These are phyloP conservation scores for Nautilus pompilius DNA, from an alignment of 1,140 invertebrate genomes.

Conservation along the genomic window DNA sequence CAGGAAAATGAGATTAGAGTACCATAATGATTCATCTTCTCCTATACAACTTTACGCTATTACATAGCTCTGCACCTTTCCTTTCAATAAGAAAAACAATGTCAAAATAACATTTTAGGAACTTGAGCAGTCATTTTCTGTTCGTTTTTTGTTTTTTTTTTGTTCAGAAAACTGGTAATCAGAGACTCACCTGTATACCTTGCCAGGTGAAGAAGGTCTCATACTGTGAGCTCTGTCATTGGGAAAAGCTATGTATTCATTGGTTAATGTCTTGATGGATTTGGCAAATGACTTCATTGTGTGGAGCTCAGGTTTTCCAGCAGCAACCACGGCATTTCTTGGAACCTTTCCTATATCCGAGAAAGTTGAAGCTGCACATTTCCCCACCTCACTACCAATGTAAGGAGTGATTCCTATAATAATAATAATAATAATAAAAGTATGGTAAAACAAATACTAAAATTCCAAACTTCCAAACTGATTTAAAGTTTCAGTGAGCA, in stretches of 20 bases:
- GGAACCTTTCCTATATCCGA: slow-evolving; percentile 29
- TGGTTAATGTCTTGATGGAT: slow-evolving; percentile 16
- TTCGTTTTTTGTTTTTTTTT: no score
- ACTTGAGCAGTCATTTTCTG: no score
- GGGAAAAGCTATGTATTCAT: slow-evolving; percentile 48
- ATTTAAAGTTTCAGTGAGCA: no score
- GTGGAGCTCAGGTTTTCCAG: slow-evolving; percentile 37
- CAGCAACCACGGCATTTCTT: slow-evolving; percentile 40
- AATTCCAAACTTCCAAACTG: no score
- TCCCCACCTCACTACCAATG: slow-evolving; percentile 55
- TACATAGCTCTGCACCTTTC: no score
- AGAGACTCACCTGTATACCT: slow-evolving; percentile 46
- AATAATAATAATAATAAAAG: no score
- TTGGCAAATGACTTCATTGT: slow-evolving; percentile 15
- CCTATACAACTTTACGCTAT: no score
- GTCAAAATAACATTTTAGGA: no score
- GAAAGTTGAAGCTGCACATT: slow-evolving; percentile 48
- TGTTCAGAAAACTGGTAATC: neutral
- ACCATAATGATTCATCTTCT: no score
- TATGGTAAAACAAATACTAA: no score
- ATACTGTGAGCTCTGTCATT: slow-evolving; percentile 54
- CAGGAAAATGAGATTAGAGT: no score
- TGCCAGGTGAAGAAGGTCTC: slow-evolving; percentile 38
- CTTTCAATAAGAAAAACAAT: no score
- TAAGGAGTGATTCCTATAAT: slow-evolving; percentile 50